A percentile compares a stretch with the other conserved stretches of the same genome.
Evolutionary conservation across 2,888 invertebrate genomes (phyloP).

Genomic region (Argyra leucocephala): DNA sequence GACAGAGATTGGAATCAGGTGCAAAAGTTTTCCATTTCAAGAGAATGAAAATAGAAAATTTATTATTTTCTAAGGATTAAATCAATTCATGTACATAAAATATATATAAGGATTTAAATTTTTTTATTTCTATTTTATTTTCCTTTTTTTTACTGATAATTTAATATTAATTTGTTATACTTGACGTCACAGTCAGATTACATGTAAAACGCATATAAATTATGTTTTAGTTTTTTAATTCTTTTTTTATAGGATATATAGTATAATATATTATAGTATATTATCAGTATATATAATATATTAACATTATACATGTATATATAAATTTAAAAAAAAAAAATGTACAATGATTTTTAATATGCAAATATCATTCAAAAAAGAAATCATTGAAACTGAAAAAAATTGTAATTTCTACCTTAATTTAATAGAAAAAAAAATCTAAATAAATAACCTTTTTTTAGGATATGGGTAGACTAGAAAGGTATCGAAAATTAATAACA

Average conservation of each 20-base stretch:
- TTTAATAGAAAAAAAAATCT: too few species aligned
- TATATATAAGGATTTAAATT: background rate
- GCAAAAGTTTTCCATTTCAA: background rate
- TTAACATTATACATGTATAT: too few species aligned
- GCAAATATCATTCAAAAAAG: too few species aligned
- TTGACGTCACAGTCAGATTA: slow-evolving; percentile 1
- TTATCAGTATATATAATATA: too few species aligned
- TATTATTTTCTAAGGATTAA: background rate
- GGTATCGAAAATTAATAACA: too few species aligned
- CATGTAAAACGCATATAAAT: slow-evolving; percentile 1
- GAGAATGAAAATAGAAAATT: background rate
- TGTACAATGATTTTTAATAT: too few species aligned
- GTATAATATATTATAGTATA: too few species aligned
- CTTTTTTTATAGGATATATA: background rate
- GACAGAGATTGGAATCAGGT: background rate
- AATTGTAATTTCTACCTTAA: too few species aligned
- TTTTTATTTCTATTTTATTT: background rate
- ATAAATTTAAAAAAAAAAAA: too few species aligned
- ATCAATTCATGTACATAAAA: background rate
- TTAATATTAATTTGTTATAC: slow-evolving; percentile 6
- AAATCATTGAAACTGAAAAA: too few species aligned
- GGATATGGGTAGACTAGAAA: too few species aligned
- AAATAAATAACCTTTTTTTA: too few species aligned
- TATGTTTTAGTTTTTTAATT: background rate
- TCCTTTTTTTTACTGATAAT: background rate